phyloP scores from a whole-genome alignment of 2,797 vertebrate genomes.

The Triplophysa yarkandensis region DNA sequence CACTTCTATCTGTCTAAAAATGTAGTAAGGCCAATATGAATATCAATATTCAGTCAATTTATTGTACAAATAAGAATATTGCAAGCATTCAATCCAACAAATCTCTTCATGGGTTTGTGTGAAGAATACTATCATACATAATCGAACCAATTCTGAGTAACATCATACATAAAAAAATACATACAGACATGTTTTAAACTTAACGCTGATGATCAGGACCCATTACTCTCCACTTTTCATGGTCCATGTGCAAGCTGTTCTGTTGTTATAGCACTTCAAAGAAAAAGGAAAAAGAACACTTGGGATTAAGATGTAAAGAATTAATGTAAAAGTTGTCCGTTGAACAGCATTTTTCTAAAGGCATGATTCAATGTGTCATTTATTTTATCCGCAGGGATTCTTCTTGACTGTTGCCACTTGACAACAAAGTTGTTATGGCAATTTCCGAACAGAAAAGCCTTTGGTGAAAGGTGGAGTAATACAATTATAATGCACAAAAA shows the following conservation, averaged over 20 bases:
- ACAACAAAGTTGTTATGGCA: conserved; percentile 13
- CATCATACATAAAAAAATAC: too few relatives aligned
- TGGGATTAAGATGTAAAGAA: conserved; percentile 43
- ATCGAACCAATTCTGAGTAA: conserved; percentile 49
- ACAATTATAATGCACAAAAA: neutral
- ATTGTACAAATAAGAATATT: conserved; percentile 67
- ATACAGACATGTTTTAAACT: conserved; percentile 38
- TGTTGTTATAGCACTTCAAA: conserved; percentile 50
- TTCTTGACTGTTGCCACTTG: conserved; percentile 3
- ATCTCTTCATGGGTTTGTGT: conserved; percentile 52
- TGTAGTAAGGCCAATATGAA: conserved; percentile 1
- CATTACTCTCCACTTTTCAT: conserved; percentile 48
- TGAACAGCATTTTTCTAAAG: conserved; percentile 28
- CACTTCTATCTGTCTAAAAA: too few relatives aligned
- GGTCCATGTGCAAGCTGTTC: conserved; percentile 46
- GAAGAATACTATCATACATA: conserved; percentile 62
- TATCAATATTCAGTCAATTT: conserved; percentile 54
- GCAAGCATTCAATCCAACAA: conserved; percentile 61
- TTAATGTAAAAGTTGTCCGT: conserved; percentile 22
- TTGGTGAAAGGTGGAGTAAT: conserved; percentile 6
- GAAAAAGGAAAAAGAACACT: conserved; percentile 46
- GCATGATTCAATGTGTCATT: conserved; percentile 20
- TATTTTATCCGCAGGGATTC: neutral
- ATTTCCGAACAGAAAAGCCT: conserved; percentile 17
- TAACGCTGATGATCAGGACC: conserved; percentile 28